These are phyloP conservation scores for Lepilemur ruficaudatus DNA, from an alignment of 2,797 vertebrate species.

Conservation along the genomic window DNA sequence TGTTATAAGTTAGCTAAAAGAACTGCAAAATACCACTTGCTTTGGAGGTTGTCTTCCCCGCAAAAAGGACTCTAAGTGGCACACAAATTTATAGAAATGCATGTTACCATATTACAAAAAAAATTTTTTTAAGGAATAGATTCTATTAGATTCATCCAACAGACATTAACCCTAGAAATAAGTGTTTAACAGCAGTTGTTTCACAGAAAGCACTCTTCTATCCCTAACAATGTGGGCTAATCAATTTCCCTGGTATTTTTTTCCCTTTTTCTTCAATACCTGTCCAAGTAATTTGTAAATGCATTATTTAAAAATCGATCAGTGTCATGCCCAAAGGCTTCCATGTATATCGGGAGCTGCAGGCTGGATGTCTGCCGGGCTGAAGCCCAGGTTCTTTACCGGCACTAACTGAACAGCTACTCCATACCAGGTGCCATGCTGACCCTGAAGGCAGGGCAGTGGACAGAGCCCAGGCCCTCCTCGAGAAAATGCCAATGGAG, in stretches of 20 bases:
- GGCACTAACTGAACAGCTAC: background rate
- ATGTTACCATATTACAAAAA: background rate
- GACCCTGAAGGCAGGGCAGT: background rate
- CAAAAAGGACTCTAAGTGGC: background rate
- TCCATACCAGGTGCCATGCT: background rate
- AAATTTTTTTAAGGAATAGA: background rate
- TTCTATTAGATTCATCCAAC: background rate
- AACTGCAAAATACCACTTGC: conserved; percentile 16
- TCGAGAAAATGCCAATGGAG: background rate
- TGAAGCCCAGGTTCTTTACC: background rate
- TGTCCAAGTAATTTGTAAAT: background rate
- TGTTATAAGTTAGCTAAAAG: background rate
- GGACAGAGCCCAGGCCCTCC: too few relatives aligned
- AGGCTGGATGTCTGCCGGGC: background rate
- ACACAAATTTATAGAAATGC: background rate
- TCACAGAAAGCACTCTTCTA: background rate
- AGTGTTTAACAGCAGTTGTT: background rate
- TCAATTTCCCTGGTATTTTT: background rate
- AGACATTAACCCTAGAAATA: background rate
- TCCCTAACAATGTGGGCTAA: background rate
- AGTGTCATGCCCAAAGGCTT: background rate
- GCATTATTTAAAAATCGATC: conserved; percentile 1
- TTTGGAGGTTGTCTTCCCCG: background rate
- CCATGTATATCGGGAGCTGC: background rate
- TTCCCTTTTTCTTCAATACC: background rate